These are phyloP conservation scores for Eubasilissa splendida DNA, from an alignment of 2,888 invertebrate species.

Conservation along the genomic window DNA sequence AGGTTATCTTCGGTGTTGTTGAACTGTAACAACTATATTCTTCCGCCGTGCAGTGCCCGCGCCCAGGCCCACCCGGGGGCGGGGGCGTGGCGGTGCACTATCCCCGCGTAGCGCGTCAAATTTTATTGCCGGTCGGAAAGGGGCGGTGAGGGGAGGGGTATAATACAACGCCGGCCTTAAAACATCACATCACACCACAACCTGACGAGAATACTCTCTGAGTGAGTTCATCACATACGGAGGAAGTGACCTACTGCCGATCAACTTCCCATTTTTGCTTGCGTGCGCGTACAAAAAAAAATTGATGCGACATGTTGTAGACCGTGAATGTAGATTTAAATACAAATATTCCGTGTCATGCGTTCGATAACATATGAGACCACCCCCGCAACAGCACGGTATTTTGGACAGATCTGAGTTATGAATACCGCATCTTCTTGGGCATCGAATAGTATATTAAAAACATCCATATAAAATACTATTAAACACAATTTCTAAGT, in stretches of 20 bases:
- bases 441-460: too few species aligned
- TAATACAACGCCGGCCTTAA: not conserved
- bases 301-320: not conserved
- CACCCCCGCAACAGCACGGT: too few species aligned
- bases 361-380: too few species aligned
- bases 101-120: constrained; percentile 12
- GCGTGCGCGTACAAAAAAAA: not conserved
- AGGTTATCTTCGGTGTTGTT: constrained; percentile 24
- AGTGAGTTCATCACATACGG: constrained; percentile 21
- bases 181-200: not conserved
- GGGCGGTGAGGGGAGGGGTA: not conserved
- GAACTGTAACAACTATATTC: constrained; percentile 13
- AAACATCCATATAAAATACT: too few species aligned
- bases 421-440: too few species aligned
- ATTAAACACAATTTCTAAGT: too few species aligned
- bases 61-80: not conserved
- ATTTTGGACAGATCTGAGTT: too few species aligned
- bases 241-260: constrained; percentile 10
- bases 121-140: not conserved
- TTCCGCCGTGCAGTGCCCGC: not conserved
- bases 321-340: too few species aligned
- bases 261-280: constrained; percentile 9
- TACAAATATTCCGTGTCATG: too few species aligned
- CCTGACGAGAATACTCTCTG: constrained; percentile 11
- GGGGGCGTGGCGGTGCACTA: constrained; percentile 18